Conservation (phyloP, 2,113 vertebrate species). For the Rattus rattus region DNA sequence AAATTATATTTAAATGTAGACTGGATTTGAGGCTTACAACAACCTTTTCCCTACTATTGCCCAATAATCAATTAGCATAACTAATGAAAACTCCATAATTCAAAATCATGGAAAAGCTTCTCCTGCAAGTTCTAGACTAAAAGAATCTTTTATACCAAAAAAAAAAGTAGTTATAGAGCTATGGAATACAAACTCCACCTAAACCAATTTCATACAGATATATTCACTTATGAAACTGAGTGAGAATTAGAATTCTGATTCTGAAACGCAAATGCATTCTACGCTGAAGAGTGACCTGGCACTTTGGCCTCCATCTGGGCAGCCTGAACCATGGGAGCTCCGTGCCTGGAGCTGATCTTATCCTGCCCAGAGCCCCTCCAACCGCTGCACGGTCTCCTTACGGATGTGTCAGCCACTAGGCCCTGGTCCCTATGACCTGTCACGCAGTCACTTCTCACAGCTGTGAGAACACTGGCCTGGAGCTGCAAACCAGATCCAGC, state of each 20-base stretch:
- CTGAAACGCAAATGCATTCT: not conserved
- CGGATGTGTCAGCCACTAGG: constrained; percentile 93
- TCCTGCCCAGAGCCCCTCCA: constrained; percentile 88
- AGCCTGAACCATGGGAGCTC: constrained; percentile 84
- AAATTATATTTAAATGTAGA: not conserved
- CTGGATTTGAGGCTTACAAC: not conserved
- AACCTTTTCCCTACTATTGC: not conserved
- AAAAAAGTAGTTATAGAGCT: not conserved
- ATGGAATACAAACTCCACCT: not conserved
- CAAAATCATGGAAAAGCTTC: constrained; percentile 29
- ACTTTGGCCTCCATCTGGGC: constrained; percentile 85
- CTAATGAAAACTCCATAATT: not conserved
- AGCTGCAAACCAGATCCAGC: constrained; percentile 91
- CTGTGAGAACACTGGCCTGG: constrained; percentile 90
- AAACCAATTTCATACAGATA: not conserved
- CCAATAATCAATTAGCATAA: not conserved
- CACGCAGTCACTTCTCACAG: constrained; percentile 94
- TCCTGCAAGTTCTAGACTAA: constrained; percentile 10
- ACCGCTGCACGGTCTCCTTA: constrained; percentile 92
- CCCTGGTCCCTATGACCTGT: constrained; percentile 91
- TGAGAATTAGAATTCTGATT: constrained; percentile 28
- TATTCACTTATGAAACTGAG: not conserved
- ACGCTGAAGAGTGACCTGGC: not conserved
- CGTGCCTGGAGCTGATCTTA: constrained; percentile 42
- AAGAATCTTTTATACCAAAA: not conserved